Base-by-base conservation (phyloP, 1,140 invertebrate genomes). In the Pteromalus puparum region DNA sequence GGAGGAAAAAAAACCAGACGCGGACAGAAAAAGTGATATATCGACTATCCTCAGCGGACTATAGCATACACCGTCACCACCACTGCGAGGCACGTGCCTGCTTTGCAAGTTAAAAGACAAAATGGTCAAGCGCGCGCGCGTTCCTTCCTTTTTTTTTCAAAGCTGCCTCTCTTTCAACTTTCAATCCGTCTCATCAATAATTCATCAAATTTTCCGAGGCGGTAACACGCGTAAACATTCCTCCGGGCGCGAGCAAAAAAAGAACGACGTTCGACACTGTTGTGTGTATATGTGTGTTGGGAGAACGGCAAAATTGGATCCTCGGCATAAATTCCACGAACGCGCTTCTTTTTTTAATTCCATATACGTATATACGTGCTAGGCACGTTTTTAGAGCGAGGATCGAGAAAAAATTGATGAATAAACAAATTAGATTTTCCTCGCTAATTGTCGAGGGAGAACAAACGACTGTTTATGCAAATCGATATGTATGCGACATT, bases 41-140 rank as follows among this genome's bases (percentile, higher is more conserved):
- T 83, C 24, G 65, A 61, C 38, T 26, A 26, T 77, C 28, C 61
- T 34, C 30, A 6, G 6, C 30, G 30, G 30, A 34, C 30, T 34
- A 34, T 34, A 34, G 3, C 30, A 34, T n/a, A n/a, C 24, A 61
- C 21, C 18, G 53, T 15, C 53, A 61, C 18, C 2, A 18, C 13
- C 13, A n/a, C n/a, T n/a, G 15, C 61, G 46, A 68, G 75, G 74
- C 76, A 80, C 83, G 77, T 84, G 82, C 12, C 70, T 80, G 34
- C 77, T 84, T 81, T 81, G 83, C 83, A 84, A 84, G 72, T 76
- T 81, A 81, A 84, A 81, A 84, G 53, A 81, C 70, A 81, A 81
- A 84, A 81, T 68, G 77, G 70, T 81, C 76, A 74, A 84, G 24
- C 76, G 38, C 74, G 74, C 53, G 61, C 18, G 13, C 42, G 53